A percentile compares a stretch with the other conserved stretches of the same genome.
These are phyloP conservation scores for Onchidella celtica DNA, from an alignment of 2,888 invertebrate species.

Conservation along the genomic window DNA sequence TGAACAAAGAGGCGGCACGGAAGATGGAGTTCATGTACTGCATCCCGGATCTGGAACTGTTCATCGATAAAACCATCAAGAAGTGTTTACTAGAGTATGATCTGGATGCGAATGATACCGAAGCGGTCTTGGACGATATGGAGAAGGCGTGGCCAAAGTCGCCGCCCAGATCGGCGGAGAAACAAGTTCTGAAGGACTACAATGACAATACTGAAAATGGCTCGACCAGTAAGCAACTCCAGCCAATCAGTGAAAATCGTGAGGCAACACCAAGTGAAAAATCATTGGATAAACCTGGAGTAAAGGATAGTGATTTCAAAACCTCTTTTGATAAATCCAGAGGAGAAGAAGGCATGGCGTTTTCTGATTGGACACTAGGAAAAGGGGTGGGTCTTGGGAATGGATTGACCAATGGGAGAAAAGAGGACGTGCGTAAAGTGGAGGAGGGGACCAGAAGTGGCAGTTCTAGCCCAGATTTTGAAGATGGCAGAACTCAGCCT, in stretches of 20 bases:
- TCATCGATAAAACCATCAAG: constrained; percentile 45
- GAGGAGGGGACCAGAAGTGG: constrained; percentile 17
- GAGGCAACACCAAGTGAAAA: neutral
- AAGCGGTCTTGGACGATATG: constrained; percentile 41
- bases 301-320: neutral
- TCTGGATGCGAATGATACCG: constrained; percentile 36
- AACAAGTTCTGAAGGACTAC: constrained; percentile 20
- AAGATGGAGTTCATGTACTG: constrained; percentile 47
- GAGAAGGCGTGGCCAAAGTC: constrained; percentile 38
- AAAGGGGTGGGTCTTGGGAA: neutral
- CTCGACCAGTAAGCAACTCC: neutral
- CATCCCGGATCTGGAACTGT: constrained; percentile 40
- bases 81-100: constrained; percentile 44
- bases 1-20: too few relatives aligned
- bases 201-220: constrained; percentile 36
- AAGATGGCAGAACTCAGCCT: neutral
- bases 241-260: neutral
- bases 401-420: constrained; percentile 12
- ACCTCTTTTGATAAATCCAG: neutral
- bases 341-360: neutral
- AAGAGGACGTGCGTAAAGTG: neutral
- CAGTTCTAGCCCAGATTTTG: constrained; percentile 31
- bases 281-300: neutral
- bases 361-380: neutral
- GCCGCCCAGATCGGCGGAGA: constrained; percentile 7